Conservation (phyloP, 2,888 invertebrate genomes). For the Cephus spinipes region DNA sequence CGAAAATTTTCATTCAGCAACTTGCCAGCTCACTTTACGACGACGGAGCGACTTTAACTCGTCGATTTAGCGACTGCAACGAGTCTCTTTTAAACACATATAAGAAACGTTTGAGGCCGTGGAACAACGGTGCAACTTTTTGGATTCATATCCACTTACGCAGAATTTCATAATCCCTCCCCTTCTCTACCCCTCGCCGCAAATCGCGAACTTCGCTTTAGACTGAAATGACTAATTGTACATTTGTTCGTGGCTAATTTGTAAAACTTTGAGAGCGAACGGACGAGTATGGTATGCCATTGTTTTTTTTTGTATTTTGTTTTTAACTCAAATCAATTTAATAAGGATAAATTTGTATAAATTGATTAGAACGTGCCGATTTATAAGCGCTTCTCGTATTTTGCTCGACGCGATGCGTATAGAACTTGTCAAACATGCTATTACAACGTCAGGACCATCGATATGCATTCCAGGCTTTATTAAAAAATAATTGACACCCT, state of each 20-base stretch:
- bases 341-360: not conserved
- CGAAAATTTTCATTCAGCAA: not conserved
- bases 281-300: not conserved
- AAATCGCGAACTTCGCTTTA: not conserved
- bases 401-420: not conserved
- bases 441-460: not conserved
- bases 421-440: not conserved
- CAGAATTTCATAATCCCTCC: not conserved
- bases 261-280: not conserved
- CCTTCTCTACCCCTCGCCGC: not conserved
- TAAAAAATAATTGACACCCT: not conserved
- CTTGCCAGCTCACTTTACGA: not conserved
- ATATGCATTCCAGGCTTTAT: not conserved
- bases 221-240: not conserved
- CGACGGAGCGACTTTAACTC: not conserved
- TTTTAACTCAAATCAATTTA: not conserved
- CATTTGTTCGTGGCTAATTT: not conserved
- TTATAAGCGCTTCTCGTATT: not conserved
- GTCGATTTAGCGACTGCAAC: not conserved
- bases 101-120: not conserved
- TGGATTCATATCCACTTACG: not conserved
- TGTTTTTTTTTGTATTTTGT: not conserved
- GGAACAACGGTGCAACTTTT: not conserved
- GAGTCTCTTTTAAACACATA: not conserved
- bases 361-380: not conserved